Evolutionary conservation across 2,113 vertebrate species (phyloP), one percentile per base, ranked within the genome.

Genomic region (Sander vitreus): DNA sequence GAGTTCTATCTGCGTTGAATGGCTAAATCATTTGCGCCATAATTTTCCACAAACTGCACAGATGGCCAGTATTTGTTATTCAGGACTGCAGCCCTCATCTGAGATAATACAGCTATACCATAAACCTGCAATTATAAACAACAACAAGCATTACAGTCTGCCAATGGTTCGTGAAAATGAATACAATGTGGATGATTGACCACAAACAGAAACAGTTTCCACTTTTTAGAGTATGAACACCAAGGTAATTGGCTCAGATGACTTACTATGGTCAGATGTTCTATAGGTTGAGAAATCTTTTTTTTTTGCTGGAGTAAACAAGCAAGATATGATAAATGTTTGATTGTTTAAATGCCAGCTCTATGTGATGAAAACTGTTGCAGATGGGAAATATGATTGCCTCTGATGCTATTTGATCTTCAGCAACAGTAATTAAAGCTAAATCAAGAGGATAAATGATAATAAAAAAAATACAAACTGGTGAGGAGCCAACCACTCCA

Each of bases 21-120:
- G 48, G 68, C 65, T 58, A n/a, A 80, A 86, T 85, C 48, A 81
- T 76, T 79, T 65, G 84, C 45, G 48, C 19, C 7, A 13, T 50
- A 39, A 48, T 79, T 81, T 63, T 15, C 14, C 16, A 78, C 60
- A 73, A 74, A 87, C 60, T 19, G 79, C 81, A 91, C 90, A 94
- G 90, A 92, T 90, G 91, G 84, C 5, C 45, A n/a, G 73, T 67
- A 50, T 68, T 90, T 88, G 71, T 77, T 77, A 76, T 87, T 81
- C 78, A 73, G 15, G 30, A 67, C 59, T 10, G 57, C 51, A 59
- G 62, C 25, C 23, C 33, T 76, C 68, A 80, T 75, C 54, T 45
- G 50, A 75, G 51, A 89, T 74, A 81, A 85, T 70, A 78, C 58
- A 39, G 84, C 78, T 64, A 81, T 68, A 89, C 53, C 48, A 92